These are phyloP conservation scores for Seladonia tumulorum DNA, from an alignment of 2,888 invertebrate genomes.

Conservation along the genomic window DNA sequence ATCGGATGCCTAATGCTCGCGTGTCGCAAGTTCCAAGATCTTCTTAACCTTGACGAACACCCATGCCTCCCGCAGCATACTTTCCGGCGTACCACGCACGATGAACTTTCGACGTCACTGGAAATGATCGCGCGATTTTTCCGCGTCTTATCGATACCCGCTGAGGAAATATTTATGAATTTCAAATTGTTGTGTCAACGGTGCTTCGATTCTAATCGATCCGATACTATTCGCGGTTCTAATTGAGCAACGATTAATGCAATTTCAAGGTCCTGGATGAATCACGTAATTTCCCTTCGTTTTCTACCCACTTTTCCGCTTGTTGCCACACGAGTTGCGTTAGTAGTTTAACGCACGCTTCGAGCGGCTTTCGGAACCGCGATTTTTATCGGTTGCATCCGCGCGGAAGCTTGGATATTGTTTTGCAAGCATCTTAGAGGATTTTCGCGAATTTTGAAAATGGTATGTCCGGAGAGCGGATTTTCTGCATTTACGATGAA, in stretches of 20 bases:
- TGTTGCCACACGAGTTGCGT: slow-evolving; percentile 21
- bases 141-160: not conserved
- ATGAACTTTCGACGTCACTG: slow-evolving; percentile 2
- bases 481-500: too few species aligned
- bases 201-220: not conserved
- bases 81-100: slow-evolving; percentile 21
- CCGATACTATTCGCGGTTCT: not conserved
- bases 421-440: not conserved
- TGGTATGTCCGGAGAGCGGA: too few species aligned
- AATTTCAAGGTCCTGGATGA: not conserved
- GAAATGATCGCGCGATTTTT: slow-evolving; percentile 8
- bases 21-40: slow-evolving; percentile 58
- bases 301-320: slow-evolving; percentile 18
- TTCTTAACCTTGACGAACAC: slow-evolving; percentile 65
- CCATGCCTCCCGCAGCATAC: slow-evolving; percentile 56
- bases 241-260: not conserved
- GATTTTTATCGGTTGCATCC: too few species aligned
- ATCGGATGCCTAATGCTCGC: slow-evolving; percentile 42
- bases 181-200: not conserved
- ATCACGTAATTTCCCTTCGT: slow-evolving; percentile 32
- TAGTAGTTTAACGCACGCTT: not conserved
- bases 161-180: not conserved
- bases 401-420: not conserved
- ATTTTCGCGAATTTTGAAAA: not conserved
- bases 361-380: not conserved